Percentiles rank a stretch among this genome's conserved stretches.
Conservation (phyloP, 2,113 vertebrate genomes). For the Symphodus melops region DNA sequence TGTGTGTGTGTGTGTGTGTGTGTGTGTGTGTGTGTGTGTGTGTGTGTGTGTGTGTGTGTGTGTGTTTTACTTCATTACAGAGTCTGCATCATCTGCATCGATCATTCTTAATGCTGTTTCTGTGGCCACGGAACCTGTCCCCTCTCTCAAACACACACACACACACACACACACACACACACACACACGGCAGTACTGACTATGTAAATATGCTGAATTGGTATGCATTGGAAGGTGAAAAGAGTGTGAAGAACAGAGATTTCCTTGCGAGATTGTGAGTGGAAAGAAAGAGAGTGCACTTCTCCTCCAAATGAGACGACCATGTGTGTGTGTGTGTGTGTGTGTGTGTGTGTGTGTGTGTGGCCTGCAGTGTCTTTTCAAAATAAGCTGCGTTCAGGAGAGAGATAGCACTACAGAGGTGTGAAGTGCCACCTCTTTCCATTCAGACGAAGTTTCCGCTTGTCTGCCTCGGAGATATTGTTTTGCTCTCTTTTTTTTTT, state of each 20-base stretch:
- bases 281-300: conserved; percentile 34
- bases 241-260: conserved; percentile 29
- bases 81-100: neutral
- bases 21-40: no score
- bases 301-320: conserved; percentile 27
- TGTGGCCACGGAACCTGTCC: neutral
- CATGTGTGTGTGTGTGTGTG: conserved; percentile 7
- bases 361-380: conserved; percentile 3
- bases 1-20: neutral
- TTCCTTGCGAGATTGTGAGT: conserved; percentile 29
- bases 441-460: conserved; percentile 47
- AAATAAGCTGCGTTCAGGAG: conserved; percentile 33
- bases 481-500: conserved; percentile 15
- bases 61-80: conserved; percentile 1
- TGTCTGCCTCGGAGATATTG: conserved; percentile 45
- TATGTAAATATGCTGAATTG: conserved; percentile 35
- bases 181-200: neutral
- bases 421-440: conserved; percentile 42
- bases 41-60: neutral
- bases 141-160: neutral
- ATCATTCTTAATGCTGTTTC: conserved; percentile 5
- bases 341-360: neutral
- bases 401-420: conserved; percentile 26
- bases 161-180: conserved; percentile 1
- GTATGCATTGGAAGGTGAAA: conserved; percentile 43